Evolutionary conservation across 23 tunicate genomes (phyloP).

Genomic region (Trididemnum nubilum): DNA sequence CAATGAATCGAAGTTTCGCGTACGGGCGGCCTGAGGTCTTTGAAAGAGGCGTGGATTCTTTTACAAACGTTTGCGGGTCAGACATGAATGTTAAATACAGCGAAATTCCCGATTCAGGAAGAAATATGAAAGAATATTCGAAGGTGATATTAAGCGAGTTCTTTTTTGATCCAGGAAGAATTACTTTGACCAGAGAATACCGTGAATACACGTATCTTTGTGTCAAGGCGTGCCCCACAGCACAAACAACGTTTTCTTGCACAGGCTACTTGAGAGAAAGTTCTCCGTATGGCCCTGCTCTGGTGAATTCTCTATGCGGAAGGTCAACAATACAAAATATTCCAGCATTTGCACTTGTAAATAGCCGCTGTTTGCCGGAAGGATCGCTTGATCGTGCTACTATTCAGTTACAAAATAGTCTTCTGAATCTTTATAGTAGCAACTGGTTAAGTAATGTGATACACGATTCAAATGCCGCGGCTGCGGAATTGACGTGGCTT

Average conservation of each 20-base stretch:
- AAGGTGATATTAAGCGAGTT: constrained; percentile 55
- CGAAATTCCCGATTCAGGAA: constrained; percentile 44
- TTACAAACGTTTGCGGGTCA: constrained; percentile 74
- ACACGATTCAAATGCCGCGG: constrained; percentile 67
- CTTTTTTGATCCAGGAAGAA: constrained; percentile 32
- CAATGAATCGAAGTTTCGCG: constrained; percentile 58
- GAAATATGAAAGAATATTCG: constrained; percentile 35
- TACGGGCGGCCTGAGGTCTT: constrained; percentile 66
- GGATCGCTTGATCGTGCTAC: constrained; percentile 27
- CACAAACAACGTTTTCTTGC: constrained; percentile 44
- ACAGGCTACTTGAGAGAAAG: constrained; percentile 28
- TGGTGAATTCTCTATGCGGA: background rate
- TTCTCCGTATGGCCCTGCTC: constrained; percentile 9
- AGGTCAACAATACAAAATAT: background rate
- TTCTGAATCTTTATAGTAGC: constrained; percentile 59
- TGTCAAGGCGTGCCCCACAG: constrained; percentile 56
- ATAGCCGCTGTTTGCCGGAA: constrained; percentile 61
- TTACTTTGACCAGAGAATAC: constrained; percentile 5
- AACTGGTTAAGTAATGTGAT: constrained; percentile 70
- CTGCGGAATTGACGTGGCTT: constrained; percentile 84
- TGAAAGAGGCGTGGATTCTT: constrained; percentile 69
- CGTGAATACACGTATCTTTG: constrained; percentile 26
- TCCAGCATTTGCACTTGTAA: constrained; percentile 48
- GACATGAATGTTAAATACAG: constrained; percentile 21
- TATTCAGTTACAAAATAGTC: constrained; percentile 43